These are phyloP conservation scores for Achatina immaculata DNA, from an alignment of 1,140 invertebrate genomes.

Conservation along the genomic window DNA sequence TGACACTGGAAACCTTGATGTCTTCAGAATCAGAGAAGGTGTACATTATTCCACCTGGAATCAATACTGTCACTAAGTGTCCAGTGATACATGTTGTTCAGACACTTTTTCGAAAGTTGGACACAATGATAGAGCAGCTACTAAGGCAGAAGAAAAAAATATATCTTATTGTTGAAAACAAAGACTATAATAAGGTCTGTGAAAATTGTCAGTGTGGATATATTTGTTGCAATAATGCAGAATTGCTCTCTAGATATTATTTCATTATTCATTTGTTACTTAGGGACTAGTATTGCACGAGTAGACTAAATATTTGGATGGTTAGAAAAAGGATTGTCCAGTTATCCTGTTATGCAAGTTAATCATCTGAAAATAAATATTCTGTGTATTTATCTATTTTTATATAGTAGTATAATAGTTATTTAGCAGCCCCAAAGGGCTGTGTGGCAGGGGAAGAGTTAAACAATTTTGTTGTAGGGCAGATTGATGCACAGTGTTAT, in stretches of 20 bases:
- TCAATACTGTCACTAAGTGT: background rate
- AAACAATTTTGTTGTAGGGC: no score
- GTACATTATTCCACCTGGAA: constrained; percentile 2
- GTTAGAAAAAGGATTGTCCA: no score
- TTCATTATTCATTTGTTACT: no score
- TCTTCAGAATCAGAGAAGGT: background rate
- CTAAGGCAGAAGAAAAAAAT: background rate
- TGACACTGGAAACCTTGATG: background rate
- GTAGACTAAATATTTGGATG: no score
- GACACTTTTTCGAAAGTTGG: background rate
- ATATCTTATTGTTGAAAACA: background rate
- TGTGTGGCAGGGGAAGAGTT: no score
- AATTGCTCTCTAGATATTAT: no score
- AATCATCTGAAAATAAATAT: background rate
- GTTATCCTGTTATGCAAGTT: background rate
- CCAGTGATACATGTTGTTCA: background rate
- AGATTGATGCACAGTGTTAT: no score
- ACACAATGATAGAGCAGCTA: background rate
- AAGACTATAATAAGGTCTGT: background rate
- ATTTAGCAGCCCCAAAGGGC: no score
- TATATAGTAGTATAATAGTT: no score
- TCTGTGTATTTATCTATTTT: background rate
- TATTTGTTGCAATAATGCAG: background rate
- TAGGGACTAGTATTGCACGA: no score
- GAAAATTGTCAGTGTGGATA: background rate